Base-by-base conservation (phyloP, 2,888 invertebrate genomes). In the Teleogryllus oceanicus region DNA sequence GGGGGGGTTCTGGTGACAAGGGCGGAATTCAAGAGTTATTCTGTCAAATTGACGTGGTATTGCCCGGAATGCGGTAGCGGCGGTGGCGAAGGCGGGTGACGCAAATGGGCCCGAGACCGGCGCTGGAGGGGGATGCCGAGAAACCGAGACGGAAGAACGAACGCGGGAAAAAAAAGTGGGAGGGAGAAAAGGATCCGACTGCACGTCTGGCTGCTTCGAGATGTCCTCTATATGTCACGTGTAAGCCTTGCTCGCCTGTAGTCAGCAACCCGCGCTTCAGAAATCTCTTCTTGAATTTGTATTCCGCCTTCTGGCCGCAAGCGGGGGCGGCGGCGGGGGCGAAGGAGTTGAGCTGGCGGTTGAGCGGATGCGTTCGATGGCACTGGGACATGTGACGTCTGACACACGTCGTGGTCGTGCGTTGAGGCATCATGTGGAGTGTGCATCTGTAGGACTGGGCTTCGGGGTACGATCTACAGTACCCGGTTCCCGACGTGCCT, bases 191-290 rank as follows among this genome's bases (percentile, higher is more conserved):
- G 62, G 8, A 62, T 62, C 62, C 62, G 16, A n/a, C 62, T 13
- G 62, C 62, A 62, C 62, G 62, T 62, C 62, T 62, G 62, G 62
- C 62, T 62, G 62, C 62, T 62, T 62, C 62, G 62, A 62, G 62
- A 62, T 62, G 62, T 62, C 62, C 62, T 62, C 62, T 62, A 62
- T 62, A 62, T 62, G 62, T 62, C 62, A 62, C 13, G 62, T 62
- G 62, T 62, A 62, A 62, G 62, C 62, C 62, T 62, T n/a, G 62
- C 62, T 62, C 62, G 62, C n/a, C 62, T 62, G 62, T 1, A 62
- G 62, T 37, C 37, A 37, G 62, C 62, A n/a, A 62, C 62, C n/a
- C n/a, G 62, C 62, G n/a, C 62, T 62, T n/a, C 62, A 62, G 62
- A 62, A 62, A 62, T 62, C 62, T 62, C 16, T 8, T 62, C 16